Evolutionary conservation across 2,888 invertebrate species (phyloP), one percentile per base, ranked within the genome.

Genomic region (Crematogaster levior): DNA sequence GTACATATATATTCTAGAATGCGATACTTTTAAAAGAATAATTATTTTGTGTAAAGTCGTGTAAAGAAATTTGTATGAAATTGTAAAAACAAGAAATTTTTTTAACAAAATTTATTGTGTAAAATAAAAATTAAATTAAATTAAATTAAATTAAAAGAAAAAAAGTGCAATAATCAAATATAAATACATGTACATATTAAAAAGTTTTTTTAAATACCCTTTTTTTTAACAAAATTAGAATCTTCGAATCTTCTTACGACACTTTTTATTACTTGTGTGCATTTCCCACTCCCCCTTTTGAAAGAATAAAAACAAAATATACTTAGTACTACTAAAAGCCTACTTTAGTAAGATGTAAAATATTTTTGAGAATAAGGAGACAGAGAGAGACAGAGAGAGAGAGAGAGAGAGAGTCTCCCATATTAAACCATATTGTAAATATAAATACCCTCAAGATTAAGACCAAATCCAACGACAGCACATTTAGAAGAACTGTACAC

Each of bases 401-500:
- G n/a, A n/a, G n/a, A n/a, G n/a, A n/a, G n/a, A n/a, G n/a, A n/a
- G n/a, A n/a, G n/a, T n/a, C n/a, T n/a, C n/a, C n/a, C n/a, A n/a
- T n/a, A n/a, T 5, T 46, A 12, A 27, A 12, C 10, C 5, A 34
- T 3, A 34, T 34, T 6, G 3, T 34, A 68, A 66, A 46, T 63
- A 27, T 21, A 21, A 82, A 58, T 63, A 87, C 93, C 93, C 81
- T 89, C 86, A 56, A 92, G 56, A 30, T 3, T 15, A 3, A n/a
- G 74, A 18, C 88, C 91, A 61, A 93, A 91, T 1, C 92, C 93
- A 18, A 94, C 56, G 15, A 94, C 91, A 12, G 91, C 92, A 81
- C 90, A 87, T 91, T 96, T 96, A 0, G 96, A 96, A 4, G 95
- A 95, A 37, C 95, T 94, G 88, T 96, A 96, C 6, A 96, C 92